phyloP scores from a whole-genome alignment of 2,113 vertebrate species.

The Pelobates fuscus region DNA sequence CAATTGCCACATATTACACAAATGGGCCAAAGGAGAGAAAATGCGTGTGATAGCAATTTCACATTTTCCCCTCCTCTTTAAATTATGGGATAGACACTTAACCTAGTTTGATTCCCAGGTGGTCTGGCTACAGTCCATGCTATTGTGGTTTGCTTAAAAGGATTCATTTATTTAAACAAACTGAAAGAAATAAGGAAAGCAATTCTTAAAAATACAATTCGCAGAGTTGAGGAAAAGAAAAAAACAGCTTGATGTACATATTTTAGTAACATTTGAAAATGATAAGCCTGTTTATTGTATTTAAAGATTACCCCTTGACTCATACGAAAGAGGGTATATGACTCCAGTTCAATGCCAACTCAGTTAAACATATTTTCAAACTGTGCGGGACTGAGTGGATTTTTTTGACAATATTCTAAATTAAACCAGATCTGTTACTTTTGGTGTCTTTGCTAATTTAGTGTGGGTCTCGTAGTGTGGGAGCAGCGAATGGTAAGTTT shows the following conservation, averaged over 20 bases:
- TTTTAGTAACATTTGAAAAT: neutral
- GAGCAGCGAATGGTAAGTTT: no score
- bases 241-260: neutral
- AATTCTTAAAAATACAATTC: conserved; percentile 43
- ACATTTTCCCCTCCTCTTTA: conserved; percentile 42
- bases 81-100: conserved; percentile 53
- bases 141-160: conserved; percentile 47
- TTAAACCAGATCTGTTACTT: no score
- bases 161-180: conserved; percentile 43
- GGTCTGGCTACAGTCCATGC: conserved; percentile 47
- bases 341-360: no score
- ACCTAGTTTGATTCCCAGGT: conserved; percentile 52
- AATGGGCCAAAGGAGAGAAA: conserved; percentile 48
- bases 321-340: no score
- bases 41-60: conserved; percentile 51
- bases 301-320: no score
- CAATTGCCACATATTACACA: conserved; percentile 50
- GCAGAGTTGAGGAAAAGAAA: conserved; percentile 5
- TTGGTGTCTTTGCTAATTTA: no score
- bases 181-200: conserved; percentile 29
- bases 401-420: no score
- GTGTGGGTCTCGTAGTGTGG: no score
- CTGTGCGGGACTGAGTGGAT: no score
- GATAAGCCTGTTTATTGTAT: no score
- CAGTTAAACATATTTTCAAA: no score